Conservation (phyloP, 2,888 invertebrate genomes). For the Trissonchulus latispiculum region DNA sequence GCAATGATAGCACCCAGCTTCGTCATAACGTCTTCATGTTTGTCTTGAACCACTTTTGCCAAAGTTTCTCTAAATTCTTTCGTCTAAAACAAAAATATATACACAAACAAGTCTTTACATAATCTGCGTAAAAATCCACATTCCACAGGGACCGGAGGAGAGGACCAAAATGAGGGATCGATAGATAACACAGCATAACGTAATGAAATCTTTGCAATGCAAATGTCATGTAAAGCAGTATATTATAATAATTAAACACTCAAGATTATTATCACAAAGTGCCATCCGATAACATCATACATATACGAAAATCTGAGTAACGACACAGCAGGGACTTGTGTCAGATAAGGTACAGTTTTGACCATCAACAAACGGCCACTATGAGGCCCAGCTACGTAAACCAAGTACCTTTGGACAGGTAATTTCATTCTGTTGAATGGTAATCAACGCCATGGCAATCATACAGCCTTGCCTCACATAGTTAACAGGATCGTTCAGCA, state of each 20-base stretch:
- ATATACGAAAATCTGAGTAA: no score
- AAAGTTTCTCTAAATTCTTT: slow-evolving; percentile 89
- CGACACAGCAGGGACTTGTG: no score
- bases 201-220: not conserved
- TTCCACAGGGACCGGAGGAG: no score
- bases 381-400: no score
- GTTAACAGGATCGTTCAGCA: slow-evolving; percentile 97
- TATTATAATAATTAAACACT: no score
- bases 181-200: not conserved
- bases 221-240: not conserved
- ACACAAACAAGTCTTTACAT: not conserved
- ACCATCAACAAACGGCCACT: no score
- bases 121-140: no score
- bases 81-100: slow-evolving; percentile 49
- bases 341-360: no score
- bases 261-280: no score
- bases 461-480: slow-evolving; percentile 95
- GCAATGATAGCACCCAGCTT: slow-evolving; percentile 96
- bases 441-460: slow-evolving; percentile 92
- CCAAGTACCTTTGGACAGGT: slow-evolving; percentile 73
- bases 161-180: not conserved
- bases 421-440: slow-evolving; percentile 92
- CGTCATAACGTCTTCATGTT: slow-evolving; percentile 99
- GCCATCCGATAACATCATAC: no score
- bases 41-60: slow-evolving; percentile 90